Evolutionary conservation across 1,140 invertebrate genomes (phyloP), one percentile per base, ranked within the genome.

Genomic region (Chymomyza costata): DNA sequence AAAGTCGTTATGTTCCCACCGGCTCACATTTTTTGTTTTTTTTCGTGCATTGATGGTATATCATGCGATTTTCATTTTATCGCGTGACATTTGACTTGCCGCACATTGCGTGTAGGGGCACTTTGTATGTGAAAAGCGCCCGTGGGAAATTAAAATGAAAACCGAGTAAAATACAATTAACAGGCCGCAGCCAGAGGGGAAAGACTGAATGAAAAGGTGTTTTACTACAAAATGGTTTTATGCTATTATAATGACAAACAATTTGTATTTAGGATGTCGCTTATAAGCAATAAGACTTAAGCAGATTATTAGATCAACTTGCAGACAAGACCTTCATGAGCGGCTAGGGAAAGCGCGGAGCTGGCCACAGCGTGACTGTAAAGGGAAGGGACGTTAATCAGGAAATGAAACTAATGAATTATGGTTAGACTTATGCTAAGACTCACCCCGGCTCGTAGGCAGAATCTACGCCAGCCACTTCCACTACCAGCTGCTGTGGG

Each of bases 401-500:
- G n/a, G 7, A 17, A 10, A 25, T 59, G 17, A 31, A 53, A 31
- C 8, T 14, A 18, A 6, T 14, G 5, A 7, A 6, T 14, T 6
- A 17, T 18, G 8, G 6, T 1, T 15, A 11, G 30, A n/a, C 8
- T 11, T 6, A 7, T 28, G 10, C 10, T 34, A 34, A 30, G n/a
- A 65, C 85, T 86, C 85, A 90, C 89, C 86, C 86, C 16, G 51
- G 18, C 31, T 62, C 44, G 45, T 87, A 85, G 0, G 55, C 19
- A 1, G 89, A 89, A 11, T 78, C 63, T 1, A 87, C 55, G 18
- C 81, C 88, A 1, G 84, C 74, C 10, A 88, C 44, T 18, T 86
- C 56, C 0, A 90, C 85, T 28, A 87, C 68, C 8, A 90, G 43
- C 46, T 87, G 56, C 15, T 86, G 84, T 1, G 66, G 58, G 3